Evolutionary conservation across 2,797 vertebrate genomes (phyloP), one percentile per base, ranked within the genome.

Genomic region (Pampus argenteus): DNA sequence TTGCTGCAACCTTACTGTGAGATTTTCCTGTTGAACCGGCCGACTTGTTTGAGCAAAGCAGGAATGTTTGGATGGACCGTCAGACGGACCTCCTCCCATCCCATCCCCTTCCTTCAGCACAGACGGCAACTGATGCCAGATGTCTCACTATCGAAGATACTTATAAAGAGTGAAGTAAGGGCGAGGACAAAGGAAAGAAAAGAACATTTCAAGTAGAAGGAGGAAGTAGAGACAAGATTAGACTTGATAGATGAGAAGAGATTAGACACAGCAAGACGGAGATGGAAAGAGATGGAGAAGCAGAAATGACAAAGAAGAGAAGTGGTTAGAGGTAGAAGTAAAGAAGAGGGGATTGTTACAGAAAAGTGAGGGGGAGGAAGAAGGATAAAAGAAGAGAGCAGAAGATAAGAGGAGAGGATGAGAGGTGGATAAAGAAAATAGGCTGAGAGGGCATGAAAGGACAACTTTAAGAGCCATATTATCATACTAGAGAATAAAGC

Each of bases 61-160:
- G 81, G 86, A 84, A 80, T 82, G 81, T 85, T 82, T 78, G 64
- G 55, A 85, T 44, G 75, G 45, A 65, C 25, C 6, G 6, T 54
- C 54, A 60, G 52, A 45, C 31, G 20, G 49, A 66, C 26, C 66
- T 74, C 77, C 75, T 78, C 61, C 68, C 28, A 34, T 72, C 66
- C 66, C 47, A 69, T 51, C 61, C 22, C 42, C 13, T 4, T 56
- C 50, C 63, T 63, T 40, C 49, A 2, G 22, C 51, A 51, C 78
- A 31, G 58, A 63, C 64, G 17, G 23, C 81, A 88, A 87, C 85
- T n/a, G 2, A 23, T 82, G 52, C 76, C 89, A 92, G 78, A 89
- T 88, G 87, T 85, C n/a, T 26, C 65, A 50, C 40, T 17, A 2
- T 65, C 48, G 66, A 67, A 69, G 56, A 64, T 20, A 47, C 54